Evolutionary conservation across 2,888 invertebrate species (phyloP).

Genomic region (Dicranocentrus wangi): DNA sequence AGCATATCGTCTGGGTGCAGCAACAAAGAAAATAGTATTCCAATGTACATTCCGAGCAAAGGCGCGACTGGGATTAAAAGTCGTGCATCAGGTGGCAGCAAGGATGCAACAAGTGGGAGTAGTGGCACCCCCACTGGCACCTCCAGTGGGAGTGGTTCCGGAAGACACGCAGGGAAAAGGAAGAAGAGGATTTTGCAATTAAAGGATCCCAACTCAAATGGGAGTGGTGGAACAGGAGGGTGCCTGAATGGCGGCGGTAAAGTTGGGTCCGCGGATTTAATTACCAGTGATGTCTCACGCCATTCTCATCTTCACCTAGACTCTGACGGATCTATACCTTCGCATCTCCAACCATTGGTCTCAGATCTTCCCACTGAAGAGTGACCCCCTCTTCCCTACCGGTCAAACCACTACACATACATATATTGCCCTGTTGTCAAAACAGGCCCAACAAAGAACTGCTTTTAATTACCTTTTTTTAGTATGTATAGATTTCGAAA

Average conservation of each 20-base stretch:
- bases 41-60: constrained; percentile 54
- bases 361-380: constrained; percentile 58
- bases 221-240: too few species aligned
- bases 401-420: constrained; percentile 15
- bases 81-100: constrained; percentile 22
- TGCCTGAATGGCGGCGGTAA: too few species aligned
- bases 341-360: constrained; percentile 64
- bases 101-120: constrained; percentile 22
- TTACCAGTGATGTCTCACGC: neutral
- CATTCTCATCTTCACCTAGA: constrained; percentile 34
- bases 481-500: constrained; percentile 11
- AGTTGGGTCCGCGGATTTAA: neutral
- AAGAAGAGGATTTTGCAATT: constrained; percentile 46
- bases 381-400: constrained; percentile 10
- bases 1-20: constrained; percentile 58
- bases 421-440: neutral
- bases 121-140: neutral
- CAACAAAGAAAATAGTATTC: constrained; percentile 64
- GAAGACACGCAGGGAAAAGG: constrained; percentile 21
- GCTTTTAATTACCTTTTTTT: constrained; percentile 34
- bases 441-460: constrained; percentile 26
- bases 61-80: constrained; percentile 15
- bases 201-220: constrained; percentile 33
- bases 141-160: neutral
- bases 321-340: constrained; percentile 35